Conservation (phyloP, 2,797 vertebrate species). For the Gambelia wislizenii region DNA sequence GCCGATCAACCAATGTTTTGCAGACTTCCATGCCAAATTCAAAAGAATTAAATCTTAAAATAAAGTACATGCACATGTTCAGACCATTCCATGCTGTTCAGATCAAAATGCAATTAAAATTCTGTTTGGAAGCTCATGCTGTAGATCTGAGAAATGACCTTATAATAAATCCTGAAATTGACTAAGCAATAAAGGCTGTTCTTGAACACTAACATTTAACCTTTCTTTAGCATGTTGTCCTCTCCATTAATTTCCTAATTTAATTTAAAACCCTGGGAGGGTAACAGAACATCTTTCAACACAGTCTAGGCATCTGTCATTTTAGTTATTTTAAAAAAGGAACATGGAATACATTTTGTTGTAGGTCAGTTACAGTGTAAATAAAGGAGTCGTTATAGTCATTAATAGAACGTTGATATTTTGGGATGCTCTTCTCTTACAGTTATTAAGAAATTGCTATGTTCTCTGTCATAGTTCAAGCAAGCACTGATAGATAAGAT, state of each 20-base stretch:
- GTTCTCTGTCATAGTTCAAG: not conserved
- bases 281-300: constrained; percentile 24
- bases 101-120: constrained; percentile 48
- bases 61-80: constrained; percentile 17
- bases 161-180: constrained; percentile 24
- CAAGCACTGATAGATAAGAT: not conserved
- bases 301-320: not conserved
- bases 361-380: not conserved
- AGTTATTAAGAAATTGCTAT: not conserved
- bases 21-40: constrained; percentile 4
- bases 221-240: constrained; percentile 32
- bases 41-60: constrained; percentile 18
- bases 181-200: constrained; percentile 20
- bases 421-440: not conserved
- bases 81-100: constrained; percentile 28
- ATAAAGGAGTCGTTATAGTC: not conserved
- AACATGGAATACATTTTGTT: constrained; percentile 7
- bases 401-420: not conserved
- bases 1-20: not conserved
- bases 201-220: constrained; percentile 32
- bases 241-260: constrained; percentile 42
- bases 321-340: constrained; percentile 4
- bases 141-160: constrained; percentile 53
- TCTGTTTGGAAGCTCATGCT: constrained; percentile 23
- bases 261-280: constrained; percentile 36